These are phyloP conservation scores for Polydrusus cervinus DNA, from an alignment of 2,888 invertebrate genomes.

Conservation along the genomic window DNA sequence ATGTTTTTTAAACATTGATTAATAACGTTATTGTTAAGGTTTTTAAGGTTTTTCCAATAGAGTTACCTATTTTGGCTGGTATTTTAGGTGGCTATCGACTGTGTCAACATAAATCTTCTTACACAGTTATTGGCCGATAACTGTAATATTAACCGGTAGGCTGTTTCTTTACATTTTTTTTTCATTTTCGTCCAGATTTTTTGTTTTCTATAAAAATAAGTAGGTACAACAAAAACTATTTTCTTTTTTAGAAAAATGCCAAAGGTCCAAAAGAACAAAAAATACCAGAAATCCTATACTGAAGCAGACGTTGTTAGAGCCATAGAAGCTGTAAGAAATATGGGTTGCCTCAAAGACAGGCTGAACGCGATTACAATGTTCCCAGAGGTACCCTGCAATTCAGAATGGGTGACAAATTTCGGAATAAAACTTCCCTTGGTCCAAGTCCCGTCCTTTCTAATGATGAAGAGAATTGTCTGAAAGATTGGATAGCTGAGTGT, in stretches of 20 bases:
- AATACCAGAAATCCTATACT: neutral
- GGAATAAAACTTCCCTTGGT: conserved; percentile 16
- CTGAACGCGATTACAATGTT: neutral
- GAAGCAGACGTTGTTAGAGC: conserved; percentile 12
- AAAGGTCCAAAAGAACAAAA: conserved; percentile 12
- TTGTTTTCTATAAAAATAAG: too few relatives aligned
- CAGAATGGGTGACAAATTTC: conserved; percentile 7
- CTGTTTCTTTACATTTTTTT: conserved; percentile 2
- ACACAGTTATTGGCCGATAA: neutral
- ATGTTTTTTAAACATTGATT: too few relatives aligned
- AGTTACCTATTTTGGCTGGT: neutral
- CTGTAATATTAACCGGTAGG: neutral
- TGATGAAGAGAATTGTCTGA: neutral
- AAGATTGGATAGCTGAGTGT: conserved; percentile 18
- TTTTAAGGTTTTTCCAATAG: too few relatives aligned
- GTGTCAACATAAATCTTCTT: neutral
- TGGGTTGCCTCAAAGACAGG: conserved; percentile 10
- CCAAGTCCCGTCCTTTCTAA: conserved; percentile 16
- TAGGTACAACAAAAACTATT: neutral
- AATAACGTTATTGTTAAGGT: too few relatives aligned
- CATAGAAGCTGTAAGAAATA: neutral
- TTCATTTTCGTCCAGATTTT: neutral
- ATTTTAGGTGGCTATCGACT: neutral
- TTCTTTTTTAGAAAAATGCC: conserved; percentile 19
- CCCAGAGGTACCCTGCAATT: conserved; percentile 23